Percentiles rank a stretch among this genome's conserved stretches.
phyloP scores from a whole-genome alignment of 2,797 vertebrate genomes.

The Numenius phaeopus region DNA sequence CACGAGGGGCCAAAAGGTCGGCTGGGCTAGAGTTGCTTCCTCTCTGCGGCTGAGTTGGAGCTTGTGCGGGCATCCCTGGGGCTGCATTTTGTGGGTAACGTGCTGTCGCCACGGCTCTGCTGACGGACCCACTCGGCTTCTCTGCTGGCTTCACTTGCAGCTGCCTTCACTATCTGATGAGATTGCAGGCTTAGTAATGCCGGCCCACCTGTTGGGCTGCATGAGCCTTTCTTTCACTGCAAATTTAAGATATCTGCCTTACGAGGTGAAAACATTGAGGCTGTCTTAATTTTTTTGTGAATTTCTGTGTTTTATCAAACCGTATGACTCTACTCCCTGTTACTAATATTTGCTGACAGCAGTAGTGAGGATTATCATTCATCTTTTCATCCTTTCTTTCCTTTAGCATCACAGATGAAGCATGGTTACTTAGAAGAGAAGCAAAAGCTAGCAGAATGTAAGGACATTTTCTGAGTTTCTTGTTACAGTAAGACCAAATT shows the following conservation, averaged over 20 bases:
- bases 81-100: conserved; percentile 50
- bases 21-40: conserved; percentile 82
- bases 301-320: conserved; percentile 14
- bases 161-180: conserved; percentile 66
- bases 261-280: not conserved
- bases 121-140: conserved; percentile 75
- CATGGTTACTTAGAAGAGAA: conserved; percentile 89
- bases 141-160: conserved; percentile 60
- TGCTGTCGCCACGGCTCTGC: conserved; percentile 52
- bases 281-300: not conserved
- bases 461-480: conserved; percentile 68
- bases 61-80: conserved; percentile 67
- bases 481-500: not conserved
- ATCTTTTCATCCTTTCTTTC: conserved; percentile 28
- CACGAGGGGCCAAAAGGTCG: conserved; percentile 85
- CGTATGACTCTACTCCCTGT: not conserved
- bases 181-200: conserved; percentile 40
- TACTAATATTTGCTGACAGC: conserved; percentile 50
- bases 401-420: conserved; percentile 77
- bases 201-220: conserved; percentile 56
- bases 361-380: not conserved
- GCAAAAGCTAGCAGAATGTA: conserved; percentile 87
- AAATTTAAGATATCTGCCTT: conserved; percentile 42
- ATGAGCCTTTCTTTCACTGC: conserved; percentile 61
- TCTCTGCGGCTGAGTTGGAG: conserved; percentile 72